Evolutionary conservation across 2,888 invertebrate species (phyloP).

Genomic region (Sphinx pinastri): DNA sequence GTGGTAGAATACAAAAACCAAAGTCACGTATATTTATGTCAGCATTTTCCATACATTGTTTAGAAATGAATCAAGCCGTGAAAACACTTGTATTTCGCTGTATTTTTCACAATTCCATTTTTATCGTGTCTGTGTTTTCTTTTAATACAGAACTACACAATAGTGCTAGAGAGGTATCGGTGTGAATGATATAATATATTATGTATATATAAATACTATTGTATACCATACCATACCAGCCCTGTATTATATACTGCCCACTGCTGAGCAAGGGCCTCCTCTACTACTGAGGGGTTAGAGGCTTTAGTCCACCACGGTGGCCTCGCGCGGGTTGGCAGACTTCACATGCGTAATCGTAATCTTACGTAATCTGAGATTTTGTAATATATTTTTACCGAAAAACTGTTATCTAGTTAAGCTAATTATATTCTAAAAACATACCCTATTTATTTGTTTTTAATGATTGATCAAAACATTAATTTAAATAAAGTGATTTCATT

Average conservation of each 20-base stretch:
- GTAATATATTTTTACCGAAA: no score
- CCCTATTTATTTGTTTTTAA: background rate
- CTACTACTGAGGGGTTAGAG: no score
- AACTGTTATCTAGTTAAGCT: no score
- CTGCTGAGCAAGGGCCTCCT: no score
- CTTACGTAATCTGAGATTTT: no score
- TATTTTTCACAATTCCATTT: slow-evolving; percentile 29
- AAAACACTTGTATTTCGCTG: slow-evolving; percentile 36
- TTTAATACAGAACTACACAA: slow-evolving; percentile 9
- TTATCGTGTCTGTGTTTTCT: slow-evolving; percentile 3
- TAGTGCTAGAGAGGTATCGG: background rate
- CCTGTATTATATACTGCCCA: no score
- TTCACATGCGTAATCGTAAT: no score
- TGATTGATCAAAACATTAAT: background rate
- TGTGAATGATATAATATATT: slow-evolving; percentile 1
- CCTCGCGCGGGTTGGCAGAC: no score
- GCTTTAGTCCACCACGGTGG: no score
- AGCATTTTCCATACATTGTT: slow-evolving; percentile 46
- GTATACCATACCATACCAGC: no score
- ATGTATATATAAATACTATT: background rate
- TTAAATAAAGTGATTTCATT: no score
- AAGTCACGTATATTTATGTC: slow-evolving; percentile 46
- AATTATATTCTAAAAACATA: no score
- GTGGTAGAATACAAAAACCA: slow-evolving; percentile 28
- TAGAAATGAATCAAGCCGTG: slow-evolving; percentile 46